These are phyloP conservation scores for Scaptomyza reducta DNA, from an alignment of 2,888 invertebrate species.

Conservation along the genomic window DNA sequence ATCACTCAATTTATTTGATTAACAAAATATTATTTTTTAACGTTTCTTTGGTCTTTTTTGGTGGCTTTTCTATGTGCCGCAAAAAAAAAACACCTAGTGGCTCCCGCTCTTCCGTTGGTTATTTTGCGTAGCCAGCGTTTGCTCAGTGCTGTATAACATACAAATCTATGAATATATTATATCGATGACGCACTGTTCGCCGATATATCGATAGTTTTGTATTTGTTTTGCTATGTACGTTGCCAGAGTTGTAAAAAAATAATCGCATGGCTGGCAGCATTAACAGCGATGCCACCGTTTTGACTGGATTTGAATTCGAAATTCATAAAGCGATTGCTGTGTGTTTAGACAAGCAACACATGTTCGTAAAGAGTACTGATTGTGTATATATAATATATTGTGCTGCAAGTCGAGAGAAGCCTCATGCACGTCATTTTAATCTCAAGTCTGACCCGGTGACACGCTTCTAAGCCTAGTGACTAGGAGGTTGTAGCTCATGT, in stretches of 20 bases:
- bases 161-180: neutral
- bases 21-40: conserved; percentile 28
- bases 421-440: conserved; percentile 11
- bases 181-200: conserved; percentile 22
- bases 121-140: conserved; percentile 40
- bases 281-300: neutral
- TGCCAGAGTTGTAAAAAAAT: neutral
- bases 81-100: conserved; percentile 31
- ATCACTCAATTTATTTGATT: conserved; percentile 5
- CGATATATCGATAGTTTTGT: conserved; percentile 19
- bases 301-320: conserved; percentile 8
- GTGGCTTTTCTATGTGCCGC: conserved; percentile 38
- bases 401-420: neutral
- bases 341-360: neutral
- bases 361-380: neutral
- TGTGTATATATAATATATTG: neutral
- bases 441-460: conserved; percentile 10
- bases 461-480: conserved; percentile 3
- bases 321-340: neutral
- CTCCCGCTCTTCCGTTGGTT: conserved; percentile 46
- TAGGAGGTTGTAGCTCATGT: conserved; percentile 31
- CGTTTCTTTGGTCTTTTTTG: conserved; percentile 13
- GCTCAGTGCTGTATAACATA: conserved; percentile 37
- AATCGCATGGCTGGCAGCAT: conserved; percentile 27
- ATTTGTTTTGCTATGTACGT: neutral